A percentile compares a stretch with the other conserved stretches of the same genome.
Evolutionary conservation across 2,797 vertebrate genomes (phyloP).

Genomic region (Masticophis lateralis): DNA sequence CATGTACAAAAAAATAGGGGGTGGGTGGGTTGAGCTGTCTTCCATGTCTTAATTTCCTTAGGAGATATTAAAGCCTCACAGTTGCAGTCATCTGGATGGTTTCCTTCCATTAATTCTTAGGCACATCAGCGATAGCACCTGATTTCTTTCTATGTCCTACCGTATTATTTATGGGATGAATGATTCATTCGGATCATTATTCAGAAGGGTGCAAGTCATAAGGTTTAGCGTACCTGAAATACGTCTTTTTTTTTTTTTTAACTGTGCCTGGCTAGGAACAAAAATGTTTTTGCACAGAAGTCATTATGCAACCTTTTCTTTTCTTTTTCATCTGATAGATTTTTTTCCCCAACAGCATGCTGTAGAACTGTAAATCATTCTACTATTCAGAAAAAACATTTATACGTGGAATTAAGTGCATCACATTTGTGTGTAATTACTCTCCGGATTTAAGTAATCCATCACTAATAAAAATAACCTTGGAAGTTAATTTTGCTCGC

Average conservation of each 20-base stretch:
- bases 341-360: not conserved
- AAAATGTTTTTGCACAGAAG: not conserved
- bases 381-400: not conserved
- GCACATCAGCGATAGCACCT: not conserved
- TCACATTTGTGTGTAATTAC: not conserved
- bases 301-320: not conserved
- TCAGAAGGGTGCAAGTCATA: not conserved
- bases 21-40: not conserved
- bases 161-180: not conserved
- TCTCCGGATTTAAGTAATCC: not conserved
- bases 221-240: not conserved
- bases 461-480: not conserved
- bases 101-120: constrained; percentile 11
- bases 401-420: not conserved
- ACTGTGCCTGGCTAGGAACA: not conserved
- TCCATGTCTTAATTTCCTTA: not conserved
- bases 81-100: not conserved
- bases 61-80: not conserved
- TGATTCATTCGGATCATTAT: not conserved
- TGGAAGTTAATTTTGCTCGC: not conserved
- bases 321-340: not conserved
- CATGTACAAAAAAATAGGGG: not conserved
- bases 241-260: not conserved
- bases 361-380: not conserved
- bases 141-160: not conserved